These are phyloP conservation scores for Drosophila nigrodunni DNA, from an alignment of 1,140 invertebrate genomes.

Conservation along the genomic window DNA sequence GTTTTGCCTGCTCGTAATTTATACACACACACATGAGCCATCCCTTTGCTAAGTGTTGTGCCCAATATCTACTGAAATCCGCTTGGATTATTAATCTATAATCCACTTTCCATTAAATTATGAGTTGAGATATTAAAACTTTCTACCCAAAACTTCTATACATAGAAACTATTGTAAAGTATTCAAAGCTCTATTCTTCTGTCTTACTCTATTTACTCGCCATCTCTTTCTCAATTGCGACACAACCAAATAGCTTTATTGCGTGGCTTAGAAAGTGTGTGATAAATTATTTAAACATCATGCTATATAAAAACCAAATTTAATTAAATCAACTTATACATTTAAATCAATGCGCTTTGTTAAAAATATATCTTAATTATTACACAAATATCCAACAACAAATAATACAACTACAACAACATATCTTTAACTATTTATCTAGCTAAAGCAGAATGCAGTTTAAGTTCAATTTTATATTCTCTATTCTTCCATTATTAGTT, in stretches of 20 bases:
- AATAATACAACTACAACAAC: conserved; percentile 37
- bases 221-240: not conserved
- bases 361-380: conserved; percentile 61
- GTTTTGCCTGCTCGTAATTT: conserved; percentile 67
- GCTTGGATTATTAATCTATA: conserved; percentile 7
- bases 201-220: not conserved
- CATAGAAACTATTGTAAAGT: conserved; percentile 39
- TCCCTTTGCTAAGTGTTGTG: conserved; percentile 50
- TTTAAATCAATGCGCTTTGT: conserved; percentile 63
- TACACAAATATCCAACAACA: conserved; percentile 48
- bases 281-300: conserved; percentile 85
- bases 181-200: conserved; percentile 7
- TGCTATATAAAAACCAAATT: conserved; percentile 54
- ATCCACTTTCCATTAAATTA: not conserved
- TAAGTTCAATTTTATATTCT: conserved; percentile 68
- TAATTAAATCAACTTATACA: conserved; percentile 58
- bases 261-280: conserved; percentile 80
- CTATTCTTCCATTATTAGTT: conserved; percentile 56
- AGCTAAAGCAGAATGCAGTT: conserved; percentile 57
- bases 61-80: not conserved
- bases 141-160: not conserved
- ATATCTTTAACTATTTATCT: conserved; percentile 50
- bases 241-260: conserved; percentile 41
- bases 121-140: conserved; percentile 11
- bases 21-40: conserved; percentile 65